These are phyloP conservation scores for Numenius arquata DNA, from an alignment of 2,113 vertebrate genomes.

Conservation along the genomic window DNA sequence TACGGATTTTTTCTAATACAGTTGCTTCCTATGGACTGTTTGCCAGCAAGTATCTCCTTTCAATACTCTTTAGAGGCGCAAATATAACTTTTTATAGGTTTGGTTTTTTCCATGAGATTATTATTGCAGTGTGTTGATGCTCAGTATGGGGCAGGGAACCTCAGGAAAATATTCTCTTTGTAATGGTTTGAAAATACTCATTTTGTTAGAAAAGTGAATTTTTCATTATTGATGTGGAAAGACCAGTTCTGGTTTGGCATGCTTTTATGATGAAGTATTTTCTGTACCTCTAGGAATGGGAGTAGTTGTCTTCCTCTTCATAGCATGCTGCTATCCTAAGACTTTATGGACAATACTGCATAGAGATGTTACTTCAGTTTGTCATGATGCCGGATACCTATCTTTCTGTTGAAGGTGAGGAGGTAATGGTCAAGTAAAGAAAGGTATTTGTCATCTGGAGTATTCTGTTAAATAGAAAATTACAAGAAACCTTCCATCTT, in stretches of 20 bases:
- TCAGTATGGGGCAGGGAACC: neutral
- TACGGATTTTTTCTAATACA: neutral
- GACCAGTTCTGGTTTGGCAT: neutral
- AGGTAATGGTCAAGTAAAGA: neutral
- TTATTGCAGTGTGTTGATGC: neutral
- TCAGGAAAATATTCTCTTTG: conserved; percentile 28
- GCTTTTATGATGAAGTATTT: conserved; percentile 14
- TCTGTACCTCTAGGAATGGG: conserved; percentile 20
- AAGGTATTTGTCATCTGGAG: neutral
- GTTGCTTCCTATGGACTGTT: neutral
- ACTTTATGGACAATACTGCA: neutral
- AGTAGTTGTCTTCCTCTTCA: conserved; percentile 28
- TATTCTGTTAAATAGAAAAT: neutral
- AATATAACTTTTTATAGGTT: neutral
- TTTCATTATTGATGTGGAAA: neutral
- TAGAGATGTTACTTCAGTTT: neutral
- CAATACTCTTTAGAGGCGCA: neutral
- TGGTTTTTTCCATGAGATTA: neutral
- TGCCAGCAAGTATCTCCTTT: neutral
- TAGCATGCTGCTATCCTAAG: conserved; percentile 10
- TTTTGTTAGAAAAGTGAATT: neutral
- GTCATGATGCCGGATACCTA: neutral
- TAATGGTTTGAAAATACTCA: neutral
- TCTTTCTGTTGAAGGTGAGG: conserved; percentile 22
- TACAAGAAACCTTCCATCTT: neutral